phyloP scores from a whole-genome alignment of 2,113 vertebrate genomes.

The Bostrychus sinensis region DNA sequence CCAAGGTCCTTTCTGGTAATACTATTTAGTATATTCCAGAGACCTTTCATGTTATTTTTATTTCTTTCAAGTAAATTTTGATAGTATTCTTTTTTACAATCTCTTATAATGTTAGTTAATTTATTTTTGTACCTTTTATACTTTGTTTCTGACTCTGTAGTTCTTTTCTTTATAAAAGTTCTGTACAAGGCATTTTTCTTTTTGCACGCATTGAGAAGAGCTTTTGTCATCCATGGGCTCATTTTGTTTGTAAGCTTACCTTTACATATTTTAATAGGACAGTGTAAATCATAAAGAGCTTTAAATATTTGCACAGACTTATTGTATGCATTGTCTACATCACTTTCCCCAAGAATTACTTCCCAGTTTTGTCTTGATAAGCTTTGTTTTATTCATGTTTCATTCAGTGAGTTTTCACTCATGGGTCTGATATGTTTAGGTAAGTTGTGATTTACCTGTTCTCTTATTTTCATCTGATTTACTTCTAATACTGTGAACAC shows the following conservation, averaged over 20 bases:
- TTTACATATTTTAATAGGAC: not conserved
- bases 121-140: not conserved
- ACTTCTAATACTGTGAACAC: too few relatives aligned
- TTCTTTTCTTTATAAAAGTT: not conserved
- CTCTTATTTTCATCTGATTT: too few relatives aligned
- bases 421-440: too few relatives aligned
- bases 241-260: not conserved
- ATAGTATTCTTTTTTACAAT: too few relatives aligned
- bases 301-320: not conserved
- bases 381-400: not conserved
- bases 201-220: not conserved
- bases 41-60: too few relatives aligned
- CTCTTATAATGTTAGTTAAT: too few relatives aligned
- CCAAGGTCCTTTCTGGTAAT: too few relatives aligned
- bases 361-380: not conserved
- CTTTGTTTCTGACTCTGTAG: not conserved
- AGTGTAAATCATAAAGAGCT: not conserved
- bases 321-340: not conserved
- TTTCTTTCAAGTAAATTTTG: too few relatives aligned
- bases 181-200: not conserved
- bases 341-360: not conserved
- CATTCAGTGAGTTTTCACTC: not conserved
- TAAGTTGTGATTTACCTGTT: too few relatives aligned
- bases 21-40: too few relatives aligned
- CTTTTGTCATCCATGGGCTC: not conserved